These are phyloP conservation scores for Tipula helvola DNA, from an alignment of 2,888 invertebrate genomes.

Conservation along the genomic window DNA sequence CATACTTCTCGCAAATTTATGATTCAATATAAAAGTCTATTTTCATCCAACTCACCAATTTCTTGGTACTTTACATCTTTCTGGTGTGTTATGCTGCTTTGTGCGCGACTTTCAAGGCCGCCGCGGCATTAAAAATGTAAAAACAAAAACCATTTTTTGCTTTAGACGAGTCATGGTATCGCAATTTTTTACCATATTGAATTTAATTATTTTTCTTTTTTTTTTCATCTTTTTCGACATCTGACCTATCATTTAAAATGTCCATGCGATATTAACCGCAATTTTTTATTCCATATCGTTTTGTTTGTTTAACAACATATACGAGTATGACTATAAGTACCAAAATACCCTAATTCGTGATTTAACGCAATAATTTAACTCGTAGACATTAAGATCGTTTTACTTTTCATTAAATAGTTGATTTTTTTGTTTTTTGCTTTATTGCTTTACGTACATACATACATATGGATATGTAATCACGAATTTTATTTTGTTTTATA, in stretches of 20 bases:
- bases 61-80: background rate
- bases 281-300: background rate
- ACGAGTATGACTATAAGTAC: no score
- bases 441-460: background rate
- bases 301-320: background rate
- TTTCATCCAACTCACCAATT: background rate
- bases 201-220: background rate
- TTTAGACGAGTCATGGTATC: background rate
- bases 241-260: background rate
- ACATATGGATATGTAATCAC: background rate
- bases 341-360: background rate
- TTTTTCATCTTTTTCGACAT: background rate
- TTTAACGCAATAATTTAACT: background rate
- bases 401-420: background rate
- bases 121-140: background rate
- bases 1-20: background rate
- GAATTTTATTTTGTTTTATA: background rate
- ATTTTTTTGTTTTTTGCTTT: background rate
- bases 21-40: background rate
- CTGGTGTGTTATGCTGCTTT: background rate
- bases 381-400: background rate
- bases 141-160: background rate
- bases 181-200: background rate
- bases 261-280: background rate
- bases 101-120: background rate